Conservation (phyloP, 2,888 invertebrate species). For the Isoperla grammatica region DNA sequence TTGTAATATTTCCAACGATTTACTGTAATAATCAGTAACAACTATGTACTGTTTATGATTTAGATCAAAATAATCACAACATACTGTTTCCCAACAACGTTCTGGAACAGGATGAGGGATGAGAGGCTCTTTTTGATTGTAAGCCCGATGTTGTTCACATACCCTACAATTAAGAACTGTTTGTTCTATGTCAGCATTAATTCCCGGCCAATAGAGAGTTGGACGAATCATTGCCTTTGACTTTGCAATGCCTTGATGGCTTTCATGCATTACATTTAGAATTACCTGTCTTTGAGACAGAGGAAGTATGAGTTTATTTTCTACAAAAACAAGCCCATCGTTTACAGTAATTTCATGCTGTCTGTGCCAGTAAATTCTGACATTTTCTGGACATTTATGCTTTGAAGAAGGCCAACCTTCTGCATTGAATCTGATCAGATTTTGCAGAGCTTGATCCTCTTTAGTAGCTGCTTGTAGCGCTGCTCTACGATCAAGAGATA, state of each 20-base stretch:
- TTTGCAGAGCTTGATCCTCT: too few species aligned
- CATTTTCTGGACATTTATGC: too few species aligned
- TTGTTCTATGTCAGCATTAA: constrained; percentile 34
- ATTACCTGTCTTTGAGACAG: not conserved
- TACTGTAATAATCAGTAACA: not conserved
- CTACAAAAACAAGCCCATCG: not conserved
- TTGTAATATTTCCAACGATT: not conserved
- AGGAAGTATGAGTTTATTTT: constrained; percentile 4
- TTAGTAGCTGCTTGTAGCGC: too few species aligned
- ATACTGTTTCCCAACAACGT: not conserved
- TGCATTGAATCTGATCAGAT: too few species aligned
- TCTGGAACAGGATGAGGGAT: constrained; percentile 27
- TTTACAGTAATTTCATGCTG: not conserved
- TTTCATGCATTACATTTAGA: not conserved
- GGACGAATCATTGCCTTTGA: not conserved
- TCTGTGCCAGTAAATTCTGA: not conserved
- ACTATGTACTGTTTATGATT: constrained; percentile 1
- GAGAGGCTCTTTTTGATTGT: constrained; percentile 28
- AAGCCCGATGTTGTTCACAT: constrained; percentile 15
- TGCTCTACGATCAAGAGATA: too few species aligned
- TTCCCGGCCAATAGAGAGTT: not conserved
- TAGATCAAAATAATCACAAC: constrained; percentile 2
- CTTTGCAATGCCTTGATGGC: constrained; percentile 5
- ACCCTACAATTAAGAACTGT: constrained; percentile 14
- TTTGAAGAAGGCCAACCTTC: too few species aligned